These are phyloP conservation scores for Mastomys natalensis DNA, from an alignment of 2,113 vertebrate genomes.

Conservation along the genomic window DNA sequence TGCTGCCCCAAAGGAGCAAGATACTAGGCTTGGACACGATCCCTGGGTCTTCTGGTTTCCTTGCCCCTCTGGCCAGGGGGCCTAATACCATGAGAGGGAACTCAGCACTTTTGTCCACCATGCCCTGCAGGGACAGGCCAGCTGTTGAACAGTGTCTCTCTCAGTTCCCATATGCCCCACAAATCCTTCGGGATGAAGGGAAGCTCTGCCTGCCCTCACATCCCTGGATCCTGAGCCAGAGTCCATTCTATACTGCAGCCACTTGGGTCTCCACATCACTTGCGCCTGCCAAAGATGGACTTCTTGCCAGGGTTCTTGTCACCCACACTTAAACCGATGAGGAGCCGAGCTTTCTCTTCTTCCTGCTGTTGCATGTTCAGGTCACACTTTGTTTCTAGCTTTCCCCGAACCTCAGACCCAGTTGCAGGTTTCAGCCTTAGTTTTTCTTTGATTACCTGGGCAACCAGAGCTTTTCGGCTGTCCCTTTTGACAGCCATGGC, in stretches of 20 bases:
- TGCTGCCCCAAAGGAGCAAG: background rate
- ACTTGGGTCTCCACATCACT: constrained; percentile 85
- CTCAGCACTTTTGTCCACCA: constrained; percentile 51
- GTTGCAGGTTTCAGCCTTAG: constrained; percentile 94
- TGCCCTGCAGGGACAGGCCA: constrained; percentile 45
- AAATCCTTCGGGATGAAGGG: constrained; percentile 47
- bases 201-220: constrained; percentile 66
- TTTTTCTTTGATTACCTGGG: constrained; percentile 99
- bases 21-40: constrained; percentile 7
- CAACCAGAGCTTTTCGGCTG: constrained; percentile 97
- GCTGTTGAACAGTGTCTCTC: constrained; percentile 34
- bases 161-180: constrained; percentile 14
- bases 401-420: constrained; percentile 90
- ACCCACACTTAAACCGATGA: constrained; percentile 93
- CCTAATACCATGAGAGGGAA: constrained; percentile 54
- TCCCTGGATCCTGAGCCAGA: constrained; percentile 61
- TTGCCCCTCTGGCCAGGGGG: constrained; percentile 18
- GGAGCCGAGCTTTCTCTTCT: constrained; percentile 96
- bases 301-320: constrained; percentile 97
- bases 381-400: constrained; percentile 91
- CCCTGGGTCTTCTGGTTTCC: constrained; percentile 52
- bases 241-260: constrained; percentile 68
- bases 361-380: constrained; percentile 95
- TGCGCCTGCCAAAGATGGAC: constrained; percentile 96
- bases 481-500: constrained; percentile 99